Conservation (phyloP, 2,113 vertebrate species). For the Chionodraco myersi region DNA sequence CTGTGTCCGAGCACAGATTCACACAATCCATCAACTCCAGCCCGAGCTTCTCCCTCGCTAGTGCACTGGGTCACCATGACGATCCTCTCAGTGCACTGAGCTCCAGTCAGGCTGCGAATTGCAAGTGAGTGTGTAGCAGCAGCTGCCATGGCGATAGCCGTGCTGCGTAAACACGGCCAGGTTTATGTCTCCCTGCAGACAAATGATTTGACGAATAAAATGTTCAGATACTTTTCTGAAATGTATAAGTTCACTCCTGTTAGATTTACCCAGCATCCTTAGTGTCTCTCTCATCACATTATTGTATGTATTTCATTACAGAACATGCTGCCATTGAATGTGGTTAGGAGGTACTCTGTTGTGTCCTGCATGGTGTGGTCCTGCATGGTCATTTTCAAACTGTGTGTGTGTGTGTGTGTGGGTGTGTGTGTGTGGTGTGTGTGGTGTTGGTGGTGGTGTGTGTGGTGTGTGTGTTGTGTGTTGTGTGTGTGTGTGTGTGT, state of each 20-base stretch:
- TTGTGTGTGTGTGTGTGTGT: too few species aligned
- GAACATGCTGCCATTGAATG: constrained; percentile 54
- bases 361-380: constrained; percentile 57
- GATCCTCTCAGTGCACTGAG: constrained; percentile 21
- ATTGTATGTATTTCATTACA: constrained; percentile 57
- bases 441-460: too few species aligned
- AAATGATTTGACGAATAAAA: not conserved
- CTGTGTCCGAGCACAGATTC: constrained; percentile 62
- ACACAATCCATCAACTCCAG: constrained; percentile 7
- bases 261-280: not conserved
- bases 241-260: too few species aligned
- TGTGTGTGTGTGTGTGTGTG: constrained; percentile 10
- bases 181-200: constrained; percentile 42
- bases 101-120: constrained; percentile 64
- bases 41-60: constrained; percentile 33
- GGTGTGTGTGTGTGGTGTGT: too few species aligned
- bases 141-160: constrained; percentile 34
- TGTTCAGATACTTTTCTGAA: not conserved
- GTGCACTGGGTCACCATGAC: constrained; percentile 22
- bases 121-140: constrained; percentile 82
- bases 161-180: constrained; percentile 30
- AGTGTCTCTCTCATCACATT: not conserved
- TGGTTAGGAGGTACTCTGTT: constrained; percentile 60
- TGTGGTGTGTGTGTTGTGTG: too few species aligned
- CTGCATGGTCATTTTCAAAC: constrained; percentile 32